A percentile compares a stretch with the other conserved stretches of the same genome.
These are phyloP conservation scores for Dinothrombium tinctorium DNA, from an alignment of 1,140 invertebrate genomes.

Conservation along the genomic window DNA sequence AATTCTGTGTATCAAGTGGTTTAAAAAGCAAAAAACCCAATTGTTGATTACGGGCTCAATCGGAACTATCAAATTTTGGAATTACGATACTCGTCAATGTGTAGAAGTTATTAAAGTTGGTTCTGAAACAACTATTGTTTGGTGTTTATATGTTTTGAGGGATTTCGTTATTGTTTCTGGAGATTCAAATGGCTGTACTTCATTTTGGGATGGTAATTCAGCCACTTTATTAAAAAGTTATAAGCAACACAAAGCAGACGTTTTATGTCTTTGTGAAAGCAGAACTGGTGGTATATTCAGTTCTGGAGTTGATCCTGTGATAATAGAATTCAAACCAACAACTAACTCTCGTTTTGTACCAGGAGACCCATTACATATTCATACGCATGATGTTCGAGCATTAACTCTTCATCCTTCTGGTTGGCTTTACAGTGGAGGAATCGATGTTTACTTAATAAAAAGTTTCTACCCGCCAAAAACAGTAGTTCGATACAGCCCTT, in stretches of 20 bases:
- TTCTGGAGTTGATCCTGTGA: conserved; percentile 44
- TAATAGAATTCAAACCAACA: conserved; percentile 35
- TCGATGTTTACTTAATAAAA: conserved; percentile 11
- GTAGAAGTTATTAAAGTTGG: conserved; percentile 50
- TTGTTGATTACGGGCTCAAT: conserved; percentile 50
- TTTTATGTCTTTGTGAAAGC: conserved; percentile 41
- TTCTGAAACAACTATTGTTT: conserved; percentile 47
- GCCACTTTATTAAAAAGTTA: conserved; percentile 46
- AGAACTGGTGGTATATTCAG: conserved; percentile 18
- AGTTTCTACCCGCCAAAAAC: neutral
- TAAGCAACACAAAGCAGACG: conserved; percentile 49
- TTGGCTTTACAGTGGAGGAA: conserved; percentile 9
- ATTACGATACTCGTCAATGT: conserved; percentile 51
- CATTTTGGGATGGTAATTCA: conserved; percentile 59
- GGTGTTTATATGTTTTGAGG: conserved; percentile 44
- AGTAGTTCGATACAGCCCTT: neutral
- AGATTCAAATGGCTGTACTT: conserved; percentile 57
- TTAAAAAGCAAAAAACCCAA: conserved; percentile 34
- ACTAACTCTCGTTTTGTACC: conserved; percentile 21
- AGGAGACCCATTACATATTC: conserved; percentile 28
- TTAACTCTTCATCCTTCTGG: conserved; percentile 31
- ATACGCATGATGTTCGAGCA: conserved; percentile 57
- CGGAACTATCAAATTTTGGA: conserved; percentile 65
- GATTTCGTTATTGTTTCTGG: conserved; percentile 68
- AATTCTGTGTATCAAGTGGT: conserved; percentile 65